A percentile compares a stretch with the other conserved stretches of the same genome.
Evolutionary conservation across 1,140 invertebrate species (phyloP).

Genomic region (Drosophila subobscura): DNA sequence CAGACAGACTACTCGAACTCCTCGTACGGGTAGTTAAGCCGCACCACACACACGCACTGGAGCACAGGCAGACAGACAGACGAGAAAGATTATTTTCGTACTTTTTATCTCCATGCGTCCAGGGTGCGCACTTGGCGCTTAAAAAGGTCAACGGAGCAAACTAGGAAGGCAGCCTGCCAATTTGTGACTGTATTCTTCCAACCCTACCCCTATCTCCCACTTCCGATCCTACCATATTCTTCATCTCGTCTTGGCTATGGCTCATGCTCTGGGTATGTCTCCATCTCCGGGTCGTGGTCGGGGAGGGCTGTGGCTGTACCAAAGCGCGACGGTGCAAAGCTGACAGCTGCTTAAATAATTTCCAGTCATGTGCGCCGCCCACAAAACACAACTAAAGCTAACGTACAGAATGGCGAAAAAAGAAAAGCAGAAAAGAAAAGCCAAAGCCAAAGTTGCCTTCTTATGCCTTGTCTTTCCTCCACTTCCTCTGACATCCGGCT

Average conservation of each 20-base stretch:
- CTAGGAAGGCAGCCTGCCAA: slow-evolving; percentile 59
- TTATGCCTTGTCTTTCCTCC: slow-evolving; percentile 32
- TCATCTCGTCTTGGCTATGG: slow-evolving; percentile 13
- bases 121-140: slow-evolving; percentile 58
- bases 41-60: slow-evolving; percentile 4
- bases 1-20: slow-evolving; percentile 28
- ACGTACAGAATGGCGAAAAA: slow-evolving; percentile 32
- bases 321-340: slow-evolving; percentile 63
- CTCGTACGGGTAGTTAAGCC: slow-evolving; percentile 47
- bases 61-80: slow-evolving; percentile 2
- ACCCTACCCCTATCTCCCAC: slow-evolving; percentile 7
- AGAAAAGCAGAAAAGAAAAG: slow-evolving; percentile 26
- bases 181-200: slow-evolving; percentile 58
- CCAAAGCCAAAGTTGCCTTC: slow-evolving; percentile 41
- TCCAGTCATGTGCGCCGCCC: slow-evolving; percentile 64
- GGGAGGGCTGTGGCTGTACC: slow-evolving; percentile 22
- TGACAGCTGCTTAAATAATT: slow-evolving; percentile 66
- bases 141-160: slow-evolving; percentile 61
- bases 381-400: slow-evolving; percentile 63
- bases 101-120: slow-evolving; percentile 57
- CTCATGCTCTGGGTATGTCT: too few relatives aligned
- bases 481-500: slow-evolving; percentile 30
- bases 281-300: too few relatives aligned
- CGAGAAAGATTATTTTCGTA: slow-evolving; percentile 48
- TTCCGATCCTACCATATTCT: slow-evolving; percentile 18